These are phyloP conservation scores for Dendrocopos noguchii DNA, from an alignment of 2,113 vertebrate genomes.

Conservation along the genomic window DNA sequence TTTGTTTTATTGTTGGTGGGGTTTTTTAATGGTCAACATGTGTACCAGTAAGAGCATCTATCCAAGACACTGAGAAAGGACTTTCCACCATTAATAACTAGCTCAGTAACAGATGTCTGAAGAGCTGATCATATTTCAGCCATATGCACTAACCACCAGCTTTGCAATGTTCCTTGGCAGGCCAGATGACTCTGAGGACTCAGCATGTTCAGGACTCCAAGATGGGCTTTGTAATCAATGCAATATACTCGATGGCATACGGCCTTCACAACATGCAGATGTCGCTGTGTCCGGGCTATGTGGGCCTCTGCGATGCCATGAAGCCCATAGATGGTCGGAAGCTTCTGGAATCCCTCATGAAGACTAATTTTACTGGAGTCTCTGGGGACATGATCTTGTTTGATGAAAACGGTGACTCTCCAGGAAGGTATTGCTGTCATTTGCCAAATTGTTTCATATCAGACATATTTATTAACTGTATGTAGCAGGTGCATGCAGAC, in stretches of 20 bases:
- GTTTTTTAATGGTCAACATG: background rate
- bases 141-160: background rate
- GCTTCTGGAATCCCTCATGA: conserved; percentile 95
- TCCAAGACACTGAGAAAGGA: background rate
- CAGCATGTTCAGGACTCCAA: conserved; percentile 98
- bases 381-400: conserved; percentile 95
- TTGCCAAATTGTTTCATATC: background rate
- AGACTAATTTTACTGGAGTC: conserved; percentile 95
- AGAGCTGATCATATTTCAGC: background rate
- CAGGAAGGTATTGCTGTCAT: conserved; percentile 85
- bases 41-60: background rate
- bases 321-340: conserved; percentile 93
- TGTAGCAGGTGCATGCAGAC: rapidly evolving
- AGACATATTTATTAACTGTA: background rate
- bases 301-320: conserved; percentile 94
- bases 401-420: conserved; percentile 95
- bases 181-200: conserved; percentile 87
- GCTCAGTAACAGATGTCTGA: background rate
- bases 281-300: conserved; percentile 86
- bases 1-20: background rate
- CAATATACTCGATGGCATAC: conserved; percentile 97
- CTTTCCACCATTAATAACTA: background rate
- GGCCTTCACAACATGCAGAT: conserved; percentile 97
- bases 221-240: conserved; percentile 99
- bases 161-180: conserved; percentile 68